Evolutionary conservation across 1,140 invertebrate genomes (phyloP).

Genomic region (Drosophila varians): DNA sequence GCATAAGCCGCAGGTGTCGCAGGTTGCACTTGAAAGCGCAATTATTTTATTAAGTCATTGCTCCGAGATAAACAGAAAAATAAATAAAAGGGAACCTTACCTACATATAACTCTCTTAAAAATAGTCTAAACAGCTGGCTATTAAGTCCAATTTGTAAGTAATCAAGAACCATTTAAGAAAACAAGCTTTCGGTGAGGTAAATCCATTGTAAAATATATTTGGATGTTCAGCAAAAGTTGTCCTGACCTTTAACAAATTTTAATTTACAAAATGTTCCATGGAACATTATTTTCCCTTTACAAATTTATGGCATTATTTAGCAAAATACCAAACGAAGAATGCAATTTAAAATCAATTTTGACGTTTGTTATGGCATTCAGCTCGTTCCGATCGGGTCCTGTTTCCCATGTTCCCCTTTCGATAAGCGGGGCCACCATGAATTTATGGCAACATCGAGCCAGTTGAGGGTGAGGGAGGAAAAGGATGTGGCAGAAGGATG

Average conservation of each 20-base stretch:
- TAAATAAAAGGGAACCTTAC: neutral
- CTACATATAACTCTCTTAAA: neutral
- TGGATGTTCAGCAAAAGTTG: too few species aligned
- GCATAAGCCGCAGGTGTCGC: neutral
- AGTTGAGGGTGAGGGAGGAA: neutral
- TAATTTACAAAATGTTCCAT: neutral
- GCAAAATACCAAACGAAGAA: slow-evolving; percentile 31
- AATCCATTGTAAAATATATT: too few species aligned
- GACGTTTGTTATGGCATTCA: slow-evolving; percentile 48
- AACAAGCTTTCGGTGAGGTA: too few species aligned
- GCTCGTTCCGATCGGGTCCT: slow-evolving; percentile 20
- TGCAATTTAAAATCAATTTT: slow-evolving; percentile 80
- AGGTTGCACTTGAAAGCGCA: neutral
- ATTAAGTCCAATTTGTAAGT: too few species aligned
- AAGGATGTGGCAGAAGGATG: slow-evolving; percentile 22
- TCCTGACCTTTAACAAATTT: too few species aligned
- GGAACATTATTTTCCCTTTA: neutral
- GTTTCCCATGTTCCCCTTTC: slow-evolving; percentile 51
- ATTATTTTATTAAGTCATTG: neutral
- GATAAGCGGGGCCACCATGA: slow-evolving; percentile 58
- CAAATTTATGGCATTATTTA: slow-evolving; percentile 9
- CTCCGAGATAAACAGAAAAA: neutral
- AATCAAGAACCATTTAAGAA: too few species aligned
- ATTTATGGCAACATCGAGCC: slow-evolving; percentile 53
- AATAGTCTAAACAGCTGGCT: neutral